phyloP scores from a whole-genome alignment of 64 coral and sea anemone genomes.

The Catalaphyllia jardinei region DNA sequence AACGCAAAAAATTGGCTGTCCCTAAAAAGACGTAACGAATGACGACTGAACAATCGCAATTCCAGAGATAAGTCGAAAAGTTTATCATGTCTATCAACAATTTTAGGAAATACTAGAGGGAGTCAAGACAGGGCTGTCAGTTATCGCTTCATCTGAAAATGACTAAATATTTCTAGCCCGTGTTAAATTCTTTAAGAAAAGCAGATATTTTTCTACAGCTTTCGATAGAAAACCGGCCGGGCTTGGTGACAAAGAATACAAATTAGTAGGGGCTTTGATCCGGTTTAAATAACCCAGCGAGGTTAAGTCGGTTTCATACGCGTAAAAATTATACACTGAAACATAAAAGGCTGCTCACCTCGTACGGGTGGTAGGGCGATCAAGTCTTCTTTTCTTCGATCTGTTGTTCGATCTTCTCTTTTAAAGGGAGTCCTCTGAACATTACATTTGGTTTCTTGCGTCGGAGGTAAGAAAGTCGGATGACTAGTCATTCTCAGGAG shows the following conservation, averaged over 20 bases:
- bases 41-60: too few relatives aligned
- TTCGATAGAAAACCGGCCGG: neutral
- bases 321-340: neutral
- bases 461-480: neutral
- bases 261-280: neutral
- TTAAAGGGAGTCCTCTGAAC: neutral
- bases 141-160: neutral
- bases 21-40: too few relatives aligned
- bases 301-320: neutral
- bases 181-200: neutral
- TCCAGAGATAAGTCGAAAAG: too few relatives aligned
- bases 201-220: neutral
- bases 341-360: conserved; percentile 1
- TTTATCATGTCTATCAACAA: neutral
- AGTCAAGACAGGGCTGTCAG: neutral
- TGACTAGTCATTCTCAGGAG: neutral
- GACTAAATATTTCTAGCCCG: neutral
- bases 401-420: neutral
- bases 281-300: neutral
- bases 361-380: conserved; percentile 27
- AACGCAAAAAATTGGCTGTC: too few relatives aligned
- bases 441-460: neutral
- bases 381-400: conserved; percentile 29
- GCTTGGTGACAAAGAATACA: neutral
- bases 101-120: neutral